Percentiles rank a stretch among this genome's conserved stretches.
Evolutionary conservation across 2,797 vertebrate genomes (phyloP).

Genomic region (Mallotus villosus): DNA sequence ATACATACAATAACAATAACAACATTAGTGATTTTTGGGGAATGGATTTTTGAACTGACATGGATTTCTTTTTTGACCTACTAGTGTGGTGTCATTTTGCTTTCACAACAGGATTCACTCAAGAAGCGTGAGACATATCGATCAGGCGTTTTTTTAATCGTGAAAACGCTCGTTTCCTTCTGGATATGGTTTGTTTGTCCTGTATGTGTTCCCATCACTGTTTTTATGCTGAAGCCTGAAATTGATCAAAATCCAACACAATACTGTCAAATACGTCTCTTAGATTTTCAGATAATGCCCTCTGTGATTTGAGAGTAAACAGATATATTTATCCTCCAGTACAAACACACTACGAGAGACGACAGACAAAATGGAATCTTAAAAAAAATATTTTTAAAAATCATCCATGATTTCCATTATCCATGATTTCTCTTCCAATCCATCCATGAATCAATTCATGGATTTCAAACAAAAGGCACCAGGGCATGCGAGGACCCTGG

Average conservation of each 20-base stretch:
- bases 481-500: conserved; percentile 50
- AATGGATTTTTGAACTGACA: too few species aligned
- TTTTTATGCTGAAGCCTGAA: background rate
- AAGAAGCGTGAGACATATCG: too few species aligned
- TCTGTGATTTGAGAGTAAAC: background rate
- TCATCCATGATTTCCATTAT: too few species aligned
- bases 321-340: background rate
- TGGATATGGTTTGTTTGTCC: background rate
- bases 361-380: background rate
- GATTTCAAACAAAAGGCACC: conserved; percentile 34
- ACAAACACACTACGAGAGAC: background rate
- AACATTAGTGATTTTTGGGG: too few species aligned
- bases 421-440: too few species aligned
- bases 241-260: background rate
- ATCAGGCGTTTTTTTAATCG: too few species aligned
- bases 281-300: background rate
- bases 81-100: too few species aligned
- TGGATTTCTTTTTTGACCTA: too few species aligned
- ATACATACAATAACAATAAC: too few species aligned
- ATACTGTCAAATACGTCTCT: background rate
- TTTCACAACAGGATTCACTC: too few species aligned
- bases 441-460: too few species aligned
- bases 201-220: background rate
- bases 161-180: too few species aligned
- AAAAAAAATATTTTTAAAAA: background rate